Evolutionary conservation across 2,797 vertebrate species (phyloP), one percentile per base, ranked within the genome.

Genomic region (Perodicticus potto): DNA sequence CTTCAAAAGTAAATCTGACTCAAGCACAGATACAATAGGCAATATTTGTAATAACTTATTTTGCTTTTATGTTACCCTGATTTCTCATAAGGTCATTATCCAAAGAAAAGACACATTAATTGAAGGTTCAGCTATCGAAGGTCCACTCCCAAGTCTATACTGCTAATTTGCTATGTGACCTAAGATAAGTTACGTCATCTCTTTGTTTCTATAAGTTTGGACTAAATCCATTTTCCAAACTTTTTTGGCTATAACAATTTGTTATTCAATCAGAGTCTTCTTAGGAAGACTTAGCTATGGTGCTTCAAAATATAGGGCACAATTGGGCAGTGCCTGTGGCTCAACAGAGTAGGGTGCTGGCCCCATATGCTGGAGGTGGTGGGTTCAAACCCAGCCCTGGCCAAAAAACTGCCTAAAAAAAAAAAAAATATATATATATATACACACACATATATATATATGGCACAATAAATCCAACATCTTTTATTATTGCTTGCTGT

Each of bases 401-500:
- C 40, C 40, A 40, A 40, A 40, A 40, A 40, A 40, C 40, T 40
- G 40, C 5, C 40, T 3, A 40, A 40, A 40, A 40, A 40, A 40
- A 40, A 40, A 40, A 40, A n/a, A n/a, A n/a, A n/a, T n/a, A n/a
- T n/a, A n/a, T n/a, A n/a, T n/a, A n/a, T n/a, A n/a, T n/a, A n/a
- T n/a, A n/a, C n/a, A n/a, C n/a, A n/a, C n/a, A n/a, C 5, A 40
- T 40, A 40, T 40, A 40, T 40, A 40, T 40, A 40, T 40, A 40
- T 40, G 40, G 40, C 40, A 40, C 40, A 40, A 40, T 40, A 87
- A 93, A 94, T 85, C 76, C 37, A 70, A 11, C 61, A 61, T 89
- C 59, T 94, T 93, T 63, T 86, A 53, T 84, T 88, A 86, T 55
- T 86, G 40, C 78, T 96, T 80, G 59, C 92, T 93, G 82, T 78